Percentiles rank a stretch among this genome's conserved stretches.
These are phyloP conservation scores for Ooceraea biroi DNA, from an alignment of 1,140 invertebrate species.

Conservation along the genomic window DNA sequence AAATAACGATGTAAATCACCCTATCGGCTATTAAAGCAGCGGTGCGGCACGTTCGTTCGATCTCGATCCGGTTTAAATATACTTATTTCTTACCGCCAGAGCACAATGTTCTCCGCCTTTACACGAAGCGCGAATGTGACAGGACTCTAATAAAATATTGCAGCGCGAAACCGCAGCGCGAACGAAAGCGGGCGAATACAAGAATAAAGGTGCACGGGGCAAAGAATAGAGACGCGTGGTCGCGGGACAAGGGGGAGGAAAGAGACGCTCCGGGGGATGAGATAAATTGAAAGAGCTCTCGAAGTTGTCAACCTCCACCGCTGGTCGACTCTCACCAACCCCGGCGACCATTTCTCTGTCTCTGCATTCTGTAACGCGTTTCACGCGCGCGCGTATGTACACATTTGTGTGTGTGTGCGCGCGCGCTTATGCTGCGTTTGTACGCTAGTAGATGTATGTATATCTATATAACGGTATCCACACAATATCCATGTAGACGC, in stretches of 20 bases:
- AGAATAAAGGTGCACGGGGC: constrained; percentile 62
- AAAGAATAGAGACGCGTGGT: constrained; percentile 61
- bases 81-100: constrained; percentile 35
- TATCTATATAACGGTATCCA: background rate
- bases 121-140: constrained; percentile 61
- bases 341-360: constrained; percentile 50
- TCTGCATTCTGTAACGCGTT: constrained; percentile 28
- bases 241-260: constrained; percentile 44
- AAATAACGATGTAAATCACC: constrained; percentile 46
- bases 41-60: constrained; percentile 22
- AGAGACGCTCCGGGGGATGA: constrained; percentile 79
- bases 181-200: constrained; percentile 40
- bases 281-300: constrained; percentile 85
- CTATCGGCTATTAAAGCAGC: constrained; percentile 27
- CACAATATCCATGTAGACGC: constrained; percentile 29
- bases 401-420: background rate
- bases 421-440: background rate
- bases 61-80: constrained; percentile 61
- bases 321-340: constrained; percentile 62
- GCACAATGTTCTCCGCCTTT: constrained; percentile 16
- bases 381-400: background rate
- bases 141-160: constrained; percentile 77
- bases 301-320: constrained; percentile 83
- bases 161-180: constrained; percentile 54
- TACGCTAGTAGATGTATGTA: background rate